A percentile compares a stretch with the other conserved stretches of the same genome.
Evolutionary conservation across 2,113 vertebrate species (phyloP).

Genomic region (Scophthalmus maximus): DNA sequence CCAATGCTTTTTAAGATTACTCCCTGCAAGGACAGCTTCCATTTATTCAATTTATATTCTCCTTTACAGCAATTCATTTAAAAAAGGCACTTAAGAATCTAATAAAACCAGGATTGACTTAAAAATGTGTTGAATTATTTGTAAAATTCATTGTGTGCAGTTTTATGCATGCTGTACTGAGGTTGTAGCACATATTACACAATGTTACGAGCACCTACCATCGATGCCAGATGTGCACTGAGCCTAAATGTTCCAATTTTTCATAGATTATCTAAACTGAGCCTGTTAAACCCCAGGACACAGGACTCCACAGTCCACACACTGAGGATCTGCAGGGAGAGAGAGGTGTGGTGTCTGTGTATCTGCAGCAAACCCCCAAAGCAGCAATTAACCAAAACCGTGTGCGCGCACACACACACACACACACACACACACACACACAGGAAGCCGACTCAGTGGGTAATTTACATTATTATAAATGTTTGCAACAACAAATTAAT

Average conservation of each 20-base stretch:
- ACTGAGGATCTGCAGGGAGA: too few species aligned
- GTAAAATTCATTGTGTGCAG: constrained; percentile 20
- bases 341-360: too few species aligned
- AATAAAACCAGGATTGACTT: neutral
- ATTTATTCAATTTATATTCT: constrained; percentile 1
- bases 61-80: constrained; percentile 20
- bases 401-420: constrained; percentile 1
- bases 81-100: neutral
- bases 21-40: constrained; percentile 7
- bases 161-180: neutral
- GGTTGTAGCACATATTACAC: neutral
- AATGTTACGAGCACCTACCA: neutral
- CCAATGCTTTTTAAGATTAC: neutral
- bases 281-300: constrained; percentile 21
- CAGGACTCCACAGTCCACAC: too few species aligned
- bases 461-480: too few species aligned
- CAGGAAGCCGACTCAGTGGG: too few species aligned
- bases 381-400: too few species aligned
- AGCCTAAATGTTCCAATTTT: neutral
- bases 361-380: too few species aligned
- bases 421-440: constrained; percentile 2
- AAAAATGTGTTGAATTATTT: constrained; percentile 9
- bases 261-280: constrained; percentile 34
- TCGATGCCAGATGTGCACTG: constrained; percentile 20
- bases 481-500: too few species aligned